phyloP scores from a whole-genome alignment of 2,888 invertebrate species.

The Lasioglossum leucozonium region DNA sequence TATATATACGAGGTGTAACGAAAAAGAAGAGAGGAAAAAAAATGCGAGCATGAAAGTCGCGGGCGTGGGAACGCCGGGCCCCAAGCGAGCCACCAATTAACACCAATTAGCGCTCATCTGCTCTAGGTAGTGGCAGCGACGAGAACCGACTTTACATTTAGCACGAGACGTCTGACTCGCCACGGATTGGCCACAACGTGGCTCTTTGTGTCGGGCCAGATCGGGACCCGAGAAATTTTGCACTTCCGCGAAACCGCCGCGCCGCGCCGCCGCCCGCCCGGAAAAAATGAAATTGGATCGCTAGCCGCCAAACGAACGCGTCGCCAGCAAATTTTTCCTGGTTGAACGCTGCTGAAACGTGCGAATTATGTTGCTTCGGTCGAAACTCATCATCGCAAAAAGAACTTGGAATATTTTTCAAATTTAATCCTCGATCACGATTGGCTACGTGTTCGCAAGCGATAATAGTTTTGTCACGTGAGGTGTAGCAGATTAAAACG shows the following conservation, averaged over 20 bases:
- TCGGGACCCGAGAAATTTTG: constrained; percentile 19
- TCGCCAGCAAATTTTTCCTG: neutral
- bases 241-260: constrained; percentile 40
- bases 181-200: constrained; percentile 67
- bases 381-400: no score
- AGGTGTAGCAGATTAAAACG: neutral
- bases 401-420: no score
- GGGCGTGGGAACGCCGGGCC: constrained; percentile 83
- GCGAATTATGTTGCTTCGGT: neutral
- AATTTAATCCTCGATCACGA: no score
- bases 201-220: constrained; percentile 64
- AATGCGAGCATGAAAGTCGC: constrained; percentile 82
- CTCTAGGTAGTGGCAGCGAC: constrained; percentile 79
- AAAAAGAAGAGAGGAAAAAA: constrained; percentile 34
- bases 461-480: neutral
- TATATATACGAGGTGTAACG: constrained; percentile 55
- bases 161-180: constrained; percentile 63
- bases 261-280: no score
- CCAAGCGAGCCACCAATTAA: constrained; percentile 83
- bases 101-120: constrained; percentile 84
- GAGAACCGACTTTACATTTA: constrained; percentile 73
- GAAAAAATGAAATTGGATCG: constrained; percentile 24
- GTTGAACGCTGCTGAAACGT: neutral
- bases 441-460: neutral
- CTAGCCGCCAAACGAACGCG: neutral